Conservation (phyloP, 2,797 vertebrate genomes). For the Muraenolepis orangiensis region DNA sequence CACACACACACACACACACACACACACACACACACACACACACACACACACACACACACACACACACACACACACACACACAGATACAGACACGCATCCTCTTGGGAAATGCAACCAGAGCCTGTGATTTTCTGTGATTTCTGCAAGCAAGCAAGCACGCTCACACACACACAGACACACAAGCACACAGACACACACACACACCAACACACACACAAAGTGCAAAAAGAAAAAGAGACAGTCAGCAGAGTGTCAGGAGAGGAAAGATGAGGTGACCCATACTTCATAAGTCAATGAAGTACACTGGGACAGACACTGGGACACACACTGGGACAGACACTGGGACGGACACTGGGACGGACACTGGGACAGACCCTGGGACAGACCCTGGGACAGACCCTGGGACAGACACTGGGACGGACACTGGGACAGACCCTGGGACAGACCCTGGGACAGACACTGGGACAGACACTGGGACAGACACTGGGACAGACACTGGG, state of each 20-base stretch:
- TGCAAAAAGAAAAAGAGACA: constrained; percentile 47
- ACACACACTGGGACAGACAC: not conserved
- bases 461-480: not conserved
- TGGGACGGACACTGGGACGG: not conserved
- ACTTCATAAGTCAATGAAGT: constrained; percentile 4
- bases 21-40: constrained; percentile 68
- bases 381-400: too few relatives aligned
- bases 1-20: constrained; percentile 62
- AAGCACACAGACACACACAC: constrained; percentile 24
- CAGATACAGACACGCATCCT: constrained; percentile 65
- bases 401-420: not conserved
- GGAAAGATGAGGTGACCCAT: not conserved
- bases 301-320: not conserved
- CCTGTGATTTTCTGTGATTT: constrained; percentile 63
- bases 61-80: constrained; percentile 64
- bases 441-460: too few relatives aligned
- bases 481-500: not conserved
- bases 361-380: not conserved
- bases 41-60: constrained; percentile 64
- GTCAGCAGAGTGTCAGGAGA: not conserved
- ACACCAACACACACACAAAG: constrained; percentile 33
- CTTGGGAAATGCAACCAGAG: constrained; percentile 51
- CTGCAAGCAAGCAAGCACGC: constrained; percentile 25
- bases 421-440: not conserved
- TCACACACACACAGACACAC: constrained; percentile 32